A percentile compares a stretch with the other conserved stretches of the same genome.
Conservation (phyloP, 2,888 invertebrate species). For the Malthinus flaveolus region DNA sequence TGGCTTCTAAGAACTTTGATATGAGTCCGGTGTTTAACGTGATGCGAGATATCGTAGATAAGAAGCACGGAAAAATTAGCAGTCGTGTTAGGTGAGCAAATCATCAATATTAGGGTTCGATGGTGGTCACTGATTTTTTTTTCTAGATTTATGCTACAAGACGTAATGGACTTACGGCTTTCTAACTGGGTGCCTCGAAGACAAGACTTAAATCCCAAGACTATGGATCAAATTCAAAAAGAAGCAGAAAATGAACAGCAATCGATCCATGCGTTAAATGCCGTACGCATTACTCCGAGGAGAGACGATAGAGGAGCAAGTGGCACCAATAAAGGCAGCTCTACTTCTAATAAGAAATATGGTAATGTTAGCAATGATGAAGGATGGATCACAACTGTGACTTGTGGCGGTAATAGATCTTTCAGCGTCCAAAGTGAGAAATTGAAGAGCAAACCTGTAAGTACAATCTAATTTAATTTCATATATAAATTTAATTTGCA, state of each 20-base stretch:
- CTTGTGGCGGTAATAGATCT: slow-evolving; percentile 41
- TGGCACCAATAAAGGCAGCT: slow-evolving; percentile 38
- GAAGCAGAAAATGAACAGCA: slow-evolving; percentile 84
- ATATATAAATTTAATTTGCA: not conserved
- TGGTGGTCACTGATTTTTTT: slow-evolving; percentile 44
- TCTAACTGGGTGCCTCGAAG: slow-evolving; percentile 79
- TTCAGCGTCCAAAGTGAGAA: slow-evolving; percentile 58
- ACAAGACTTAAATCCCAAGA: slow-evolving; percentile 88
- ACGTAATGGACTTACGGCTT: no score
- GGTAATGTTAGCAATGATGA: slow-evolving; percentile 46
- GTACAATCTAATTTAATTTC: slow-evolving; percentile 31
- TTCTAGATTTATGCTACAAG: no score
- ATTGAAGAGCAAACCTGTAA: slow-evolving; percentile 56
- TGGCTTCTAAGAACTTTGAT: slow-evolving; percentile 58
- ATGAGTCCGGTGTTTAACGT: slow-evolving; percentile 65
- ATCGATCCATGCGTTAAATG: slow-evolving; percentile 57
- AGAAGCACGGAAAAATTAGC: slow-evolving; percentile 65
- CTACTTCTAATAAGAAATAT: slow-evolving; percentile 44
- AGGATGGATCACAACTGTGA: slow-evolving; percentile 46
- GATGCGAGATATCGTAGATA: slow-evolving; percentile 73
- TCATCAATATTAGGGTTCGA: not conserved
- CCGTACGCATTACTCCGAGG: slow-evolving; percentile 56
- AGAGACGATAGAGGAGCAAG: slow-evolving; percentile 64
- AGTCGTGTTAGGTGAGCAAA: slow-evolving; percentile 58
- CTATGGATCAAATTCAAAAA: slow-evolving; percentile 90